phyloP scores from a whole-genome alignment of 2,888 invertebrate species.

The Drosophila borborema region DNA sequence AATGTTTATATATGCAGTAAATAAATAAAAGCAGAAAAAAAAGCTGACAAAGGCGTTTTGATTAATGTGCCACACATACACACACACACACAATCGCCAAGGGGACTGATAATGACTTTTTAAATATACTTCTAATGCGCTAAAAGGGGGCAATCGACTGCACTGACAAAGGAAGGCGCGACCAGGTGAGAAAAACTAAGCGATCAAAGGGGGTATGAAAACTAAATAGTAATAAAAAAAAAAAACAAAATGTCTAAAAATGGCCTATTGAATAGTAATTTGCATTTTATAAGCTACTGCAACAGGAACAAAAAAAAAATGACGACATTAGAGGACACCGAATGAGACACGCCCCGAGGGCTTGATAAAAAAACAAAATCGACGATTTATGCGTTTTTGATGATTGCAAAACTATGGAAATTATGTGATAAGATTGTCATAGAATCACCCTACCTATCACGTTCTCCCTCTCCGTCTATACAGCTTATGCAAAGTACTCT shows the following conservation, averaged over 20 bases:
- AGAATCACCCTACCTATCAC: constrained; percentile 4
- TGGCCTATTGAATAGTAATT: constrained; percentile 76
- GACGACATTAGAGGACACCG: constrained; percentile 65
- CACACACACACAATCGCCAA: constrained; percentile 17
- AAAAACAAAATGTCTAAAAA: constrained; percentile 28
- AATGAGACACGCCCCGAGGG: constrained; percentile 46
- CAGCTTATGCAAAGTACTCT: constrained; percentile 67
- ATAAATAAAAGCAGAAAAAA: constrained; percentile 32
- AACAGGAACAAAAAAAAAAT: constrained; percentile 26
- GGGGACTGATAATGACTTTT: constrained; percentile 76
- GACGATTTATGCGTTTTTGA: constrained; percentile 81
- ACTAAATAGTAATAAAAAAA: constrained; percentile 9
- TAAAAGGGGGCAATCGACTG: constrained; percentile 65
- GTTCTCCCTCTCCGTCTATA: not conserved
- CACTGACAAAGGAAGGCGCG: constrained; percentile 52
- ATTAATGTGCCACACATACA: constrained; percentile 62
- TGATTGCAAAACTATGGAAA: constrained; percentile 73
- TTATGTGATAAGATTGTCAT: constrained; percentile 51
- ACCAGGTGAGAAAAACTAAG: constrained; percentile 51
- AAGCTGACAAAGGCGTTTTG: constrained; percentile 60
- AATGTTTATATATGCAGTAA: constrained; percentile 3
- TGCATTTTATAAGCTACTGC: constrained; percentile 70
- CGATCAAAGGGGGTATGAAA: constrained; percentile 36
- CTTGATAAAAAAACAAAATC: constrained; percentile 20
- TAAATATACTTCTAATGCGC: constrained; percentile 74